Base-by-base conservation (phyloP, 2,113 vertebrate genomes). In the Raphicerus campestris region DNA sequence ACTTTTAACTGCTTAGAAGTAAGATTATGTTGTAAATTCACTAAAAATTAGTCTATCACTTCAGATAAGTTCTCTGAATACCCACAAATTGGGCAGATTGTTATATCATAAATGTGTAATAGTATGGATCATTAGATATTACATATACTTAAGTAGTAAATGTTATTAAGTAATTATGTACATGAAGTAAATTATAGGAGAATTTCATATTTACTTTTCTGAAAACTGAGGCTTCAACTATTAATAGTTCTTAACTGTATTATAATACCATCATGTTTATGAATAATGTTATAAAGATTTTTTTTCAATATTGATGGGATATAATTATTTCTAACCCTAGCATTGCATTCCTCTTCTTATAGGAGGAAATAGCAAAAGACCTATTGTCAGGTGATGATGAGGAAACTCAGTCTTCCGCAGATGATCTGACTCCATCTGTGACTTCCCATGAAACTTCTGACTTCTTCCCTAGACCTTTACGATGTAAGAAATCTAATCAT, bases 321-420 rank as follows among this genome's bases (percentile, higher is more conserved):
- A 6, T 42, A 47, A 10, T 45, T 14, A 66, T 51, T 84, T 70
- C 91, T 94, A 39, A 97, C 20, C 51, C 81, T 2, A 80, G n/a
- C 55, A n/a, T 1, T 96, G 86, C 42, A 58, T 56, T 98, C 91
- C 84, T 94, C 17, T 97, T 96, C 20, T 92, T 94, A 28, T 73
- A 99, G 99, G 99, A 99, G 98, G 99, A 99, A 98, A 99, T 99
- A 24, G 99, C 99, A 75, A 99, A 99, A 99, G 99, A 99, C 97
- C 98, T 99, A n/a, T 98, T 99, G 92, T 99, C 99, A 0, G 99
- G 99, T 75, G 99, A 99, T 98, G 99, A 99, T 95, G 99, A 99
- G 98, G 99, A 99, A 99, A 99, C 99, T 4, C 99, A 99, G 98
- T 99, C 99, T 42, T 99, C 99, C 81, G 99, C 99, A 87, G 99